Evolutionary conservation across 2,888 invertebrate genomes (phyloP), one percentile per base, ranked within the genome.

Genomic region (Diachrysia chrysitis): DNA sequence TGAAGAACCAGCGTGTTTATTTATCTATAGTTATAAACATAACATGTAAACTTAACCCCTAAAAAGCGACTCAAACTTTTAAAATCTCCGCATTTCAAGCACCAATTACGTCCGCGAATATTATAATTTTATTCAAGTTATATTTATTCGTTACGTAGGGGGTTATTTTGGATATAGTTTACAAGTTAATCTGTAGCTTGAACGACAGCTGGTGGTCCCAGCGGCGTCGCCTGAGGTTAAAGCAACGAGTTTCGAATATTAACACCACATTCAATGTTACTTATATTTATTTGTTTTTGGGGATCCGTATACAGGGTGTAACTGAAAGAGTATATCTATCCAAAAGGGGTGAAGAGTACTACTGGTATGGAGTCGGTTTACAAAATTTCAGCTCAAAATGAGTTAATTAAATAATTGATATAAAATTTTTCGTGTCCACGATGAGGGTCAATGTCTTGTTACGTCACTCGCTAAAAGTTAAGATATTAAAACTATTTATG

Each of bases 171-270:
- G 58, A 23, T 78, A 48, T 23, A 58, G 42, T 42, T 25, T 23
- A 69, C 71, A 70, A 61, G 61, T 69, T 79, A 75, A 75, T 75
- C 76, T 76, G 7, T 7, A 46, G 59, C 53, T 79, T 58, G 57
- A 53, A 42, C n/a, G 63, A 75, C 74, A 79, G 76, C 74, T 75
- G 74, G 35, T 54, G 76, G 70, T 53, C 63, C 63, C 25, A 79
- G 60, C 76, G 46, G 10, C 29, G 3, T 14, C 10, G 17, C 79
- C 46, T 2, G 14, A 3, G 61, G 74, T 46, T 7, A 3, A 19
- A 6, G 32, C 53, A 76, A 79, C 55, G 76, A 79, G 79, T 79
- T 64, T 42, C n/a, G n/a, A n/a, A n/a, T 58, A 37, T 70, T 75
- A 79, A 63, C 48, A 78, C 62, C 14, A 58, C 7, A 19, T 59